Evolutionary conservation across 2,797 vertebrate genomes (phyloP), one percentile per base, ranked within the genome.

Genomic region (Bryconaethiops microstoma): DNA sequence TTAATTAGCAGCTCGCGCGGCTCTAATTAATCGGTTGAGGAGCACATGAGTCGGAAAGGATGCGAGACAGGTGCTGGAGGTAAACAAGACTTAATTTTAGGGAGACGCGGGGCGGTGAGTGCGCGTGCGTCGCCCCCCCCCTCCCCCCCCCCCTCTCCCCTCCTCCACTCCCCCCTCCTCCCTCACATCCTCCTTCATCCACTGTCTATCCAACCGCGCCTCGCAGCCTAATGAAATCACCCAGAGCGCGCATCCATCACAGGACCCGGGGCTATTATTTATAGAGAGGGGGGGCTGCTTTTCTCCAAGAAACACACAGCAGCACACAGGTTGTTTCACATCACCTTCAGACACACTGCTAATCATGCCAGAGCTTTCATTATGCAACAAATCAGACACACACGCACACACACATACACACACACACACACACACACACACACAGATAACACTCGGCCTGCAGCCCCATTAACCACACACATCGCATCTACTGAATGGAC

Each of bases 41-140:
- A 50, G 23, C 63, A 81, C 67, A 81, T 69, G 63, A 76, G 71
- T 74, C 57, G 52, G 79, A 74, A 67, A 83, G 59, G 76, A 85
- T 83, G 81, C n/a, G 80, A 69, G 84, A 82, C 88, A 88, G 82
- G 82, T 87, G 86, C 71, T 77, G 16, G 78, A 87, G 76, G 82
- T 90, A 88, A 88, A 88, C 86, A 88, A 87, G 64, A 80, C 69
- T 84, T 84, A 63, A 76, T 83, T 86, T 87, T 82, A 54, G 72
- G 77, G 64, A 60, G 39, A 14, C 16, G 4, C 9, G 54, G 7
- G 42, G 17, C 42, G 40, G 25, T 12, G 13, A 77, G 42, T 83
- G 84, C 76, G 81, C 82, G 63, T 78, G 81, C 76, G 84, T 77
- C 17, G 25, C 6, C 2, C 19, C 14, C 55, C n/a, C 7, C 13